Conservation (phyloP, 37 sponge, comb jelly and placozoan genomes). For the Beroe forskalii region DNA sequence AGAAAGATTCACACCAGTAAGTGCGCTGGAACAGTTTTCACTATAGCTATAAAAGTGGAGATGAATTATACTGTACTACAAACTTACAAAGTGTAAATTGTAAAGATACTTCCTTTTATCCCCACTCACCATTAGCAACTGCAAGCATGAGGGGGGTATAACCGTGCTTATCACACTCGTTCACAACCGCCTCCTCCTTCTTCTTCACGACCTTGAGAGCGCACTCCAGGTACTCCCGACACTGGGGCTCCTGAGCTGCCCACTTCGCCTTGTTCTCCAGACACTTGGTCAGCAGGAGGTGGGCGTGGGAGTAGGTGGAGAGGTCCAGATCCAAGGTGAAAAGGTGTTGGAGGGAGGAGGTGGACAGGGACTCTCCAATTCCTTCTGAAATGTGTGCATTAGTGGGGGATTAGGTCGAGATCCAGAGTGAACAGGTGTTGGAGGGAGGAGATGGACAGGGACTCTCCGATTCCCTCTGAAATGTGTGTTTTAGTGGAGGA, state of each 20-base stretch:
- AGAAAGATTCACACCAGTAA: too few relatives aligned
- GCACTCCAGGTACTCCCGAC: background rate
- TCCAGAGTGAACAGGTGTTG: too few relatives aligned
- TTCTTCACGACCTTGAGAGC: background rate
- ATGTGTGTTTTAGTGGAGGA: too few relatives aligned
- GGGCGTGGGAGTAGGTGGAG: background rate
- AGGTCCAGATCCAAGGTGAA: background rate
- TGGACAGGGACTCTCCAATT: background rate
- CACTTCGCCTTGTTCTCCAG: background rate
- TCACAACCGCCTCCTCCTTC: background rate
- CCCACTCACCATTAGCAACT: background rate
- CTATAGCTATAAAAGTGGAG: too few relatives aligned
- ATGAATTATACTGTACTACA: too few relatives aligned
- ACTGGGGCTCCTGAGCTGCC: background rate
- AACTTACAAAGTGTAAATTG: too few relatives aligned
- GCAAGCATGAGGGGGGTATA: background rate
- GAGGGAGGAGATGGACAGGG: too few relatives aligned
- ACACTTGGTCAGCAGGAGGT: background rate
- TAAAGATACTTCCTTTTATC: too few relatives aligned
- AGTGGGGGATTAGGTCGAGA: too few relatives aligned
- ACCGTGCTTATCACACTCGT: background rate
- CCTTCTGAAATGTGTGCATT: background rate
- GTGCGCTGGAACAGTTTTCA: too few relatives aligned
- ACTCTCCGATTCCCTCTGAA: too few relatives aligned
- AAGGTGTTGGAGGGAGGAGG: background rate